These are phyloP conservation scores for Nebria ingens DNA, from an alignment of 1,140 invertebrate species.

Conservation along the genomic window DNA sequence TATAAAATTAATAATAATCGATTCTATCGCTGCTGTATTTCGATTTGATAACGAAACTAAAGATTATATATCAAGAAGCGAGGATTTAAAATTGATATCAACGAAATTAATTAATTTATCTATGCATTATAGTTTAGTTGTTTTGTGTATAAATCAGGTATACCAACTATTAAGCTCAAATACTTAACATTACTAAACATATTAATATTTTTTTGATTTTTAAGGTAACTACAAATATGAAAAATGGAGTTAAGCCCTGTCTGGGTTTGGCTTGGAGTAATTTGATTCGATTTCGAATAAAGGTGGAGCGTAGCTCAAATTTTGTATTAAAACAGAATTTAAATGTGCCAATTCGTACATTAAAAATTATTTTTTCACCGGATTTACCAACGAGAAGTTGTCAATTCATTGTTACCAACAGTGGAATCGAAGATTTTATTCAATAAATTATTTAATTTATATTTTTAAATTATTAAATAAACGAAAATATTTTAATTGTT, in stretches of 20 bases:
- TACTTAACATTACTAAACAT: no score
- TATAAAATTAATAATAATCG: background rate
- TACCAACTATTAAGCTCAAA: background rate
- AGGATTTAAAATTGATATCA: background rate
- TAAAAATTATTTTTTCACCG: background rate
- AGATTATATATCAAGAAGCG: background rate
- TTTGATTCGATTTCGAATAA: background rate
- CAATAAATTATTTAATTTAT: background rate
- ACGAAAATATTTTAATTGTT: no score
- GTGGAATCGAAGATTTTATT: background rate
- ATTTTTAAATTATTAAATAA: background rate
- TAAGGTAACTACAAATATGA: background rate
- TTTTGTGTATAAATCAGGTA: constrained; percentile 4
- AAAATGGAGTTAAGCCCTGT: background rate
- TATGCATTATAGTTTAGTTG: background rate
- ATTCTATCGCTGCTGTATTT: background rate
- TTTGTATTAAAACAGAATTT: background rate
- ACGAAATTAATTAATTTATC: background rate
- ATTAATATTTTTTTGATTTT: no score
- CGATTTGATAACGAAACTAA: background rate
- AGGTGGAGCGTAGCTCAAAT: background rate
- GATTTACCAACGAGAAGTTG: background rate
- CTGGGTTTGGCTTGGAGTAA: background rate
- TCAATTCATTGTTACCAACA: background rate
- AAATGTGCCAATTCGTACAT: background rate